These are phyloP conservation scores for Limnothrissa miodon DNA, from an alignment of 2,113 vertebrate genomes.

Conservation along the genomic window DNA sequence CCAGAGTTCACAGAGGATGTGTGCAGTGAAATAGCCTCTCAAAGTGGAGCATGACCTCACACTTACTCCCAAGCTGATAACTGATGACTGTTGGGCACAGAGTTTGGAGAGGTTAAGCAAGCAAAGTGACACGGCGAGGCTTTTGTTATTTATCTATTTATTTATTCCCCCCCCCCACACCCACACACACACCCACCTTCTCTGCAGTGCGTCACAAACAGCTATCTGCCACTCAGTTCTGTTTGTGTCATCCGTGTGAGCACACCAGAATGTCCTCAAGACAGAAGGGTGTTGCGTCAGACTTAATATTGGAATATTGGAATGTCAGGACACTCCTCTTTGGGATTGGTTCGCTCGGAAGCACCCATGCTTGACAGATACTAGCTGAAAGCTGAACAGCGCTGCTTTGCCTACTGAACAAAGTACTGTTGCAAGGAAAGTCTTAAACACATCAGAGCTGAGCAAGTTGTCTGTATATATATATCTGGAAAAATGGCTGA, in stretches of 20 bases:
- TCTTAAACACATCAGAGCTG: not conserved
- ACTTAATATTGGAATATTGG: not conserved
- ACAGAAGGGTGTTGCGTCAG: not conserved
- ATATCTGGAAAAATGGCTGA: not conserved
- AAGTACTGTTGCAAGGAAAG: not conserved
- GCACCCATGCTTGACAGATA: not conserved
- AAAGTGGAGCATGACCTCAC: slow-evolving; percentile 56
- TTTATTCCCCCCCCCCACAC: slow-evolving; percentile 45
- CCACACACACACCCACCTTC: too few relatives aligned
- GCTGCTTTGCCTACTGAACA: not conserved
- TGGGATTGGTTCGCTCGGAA: not conserved
- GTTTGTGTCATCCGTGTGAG: not conserved
- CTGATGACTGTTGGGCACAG: slow-evolving; percentile 45
- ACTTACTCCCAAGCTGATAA: slow-evolving; percentile 50
- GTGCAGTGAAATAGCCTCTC: not conserved
- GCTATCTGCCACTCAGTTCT: slow-evolving; percentile 37
- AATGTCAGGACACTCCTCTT: not conserved
- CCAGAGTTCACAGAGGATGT: not conserved
- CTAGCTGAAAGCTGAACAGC: not conserved
- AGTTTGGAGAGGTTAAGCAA: slow-evolving; percentile 40
- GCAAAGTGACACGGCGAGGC: not conserved
- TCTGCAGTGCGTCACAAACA: slow-evolving; percentile 34
- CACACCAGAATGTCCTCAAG: not conserved
- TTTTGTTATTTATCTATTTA: not conserved
- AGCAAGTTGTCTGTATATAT: not conserved